phyloP scores from a whole-genome alignment of 2,113 vertebrate genomes.

The Climacteris rufus region DNA sequence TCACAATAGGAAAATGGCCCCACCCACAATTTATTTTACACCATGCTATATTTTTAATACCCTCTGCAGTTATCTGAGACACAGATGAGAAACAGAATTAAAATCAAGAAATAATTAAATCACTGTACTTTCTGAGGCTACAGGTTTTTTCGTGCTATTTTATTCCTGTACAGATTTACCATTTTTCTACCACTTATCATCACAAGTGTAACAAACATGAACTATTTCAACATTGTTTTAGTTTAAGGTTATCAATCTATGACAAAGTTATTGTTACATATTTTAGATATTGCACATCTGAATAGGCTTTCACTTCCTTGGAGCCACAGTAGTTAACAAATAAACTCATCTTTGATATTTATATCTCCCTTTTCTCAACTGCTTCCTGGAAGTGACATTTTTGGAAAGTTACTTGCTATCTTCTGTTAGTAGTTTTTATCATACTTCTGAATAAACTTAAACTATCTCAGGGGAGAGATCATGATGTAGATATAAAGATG shows the following conservation, averaged over 20 bases:
- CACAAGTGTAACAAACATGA: neutral
- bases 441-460: neutral
- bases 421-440: neutral
- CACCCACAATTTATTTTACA: neutral
- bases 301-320: neutral
- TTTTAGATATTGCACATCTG: neutral
- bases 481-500: neutral
- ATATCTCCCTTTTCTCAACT: neutral
- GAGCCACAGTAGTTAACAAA: neutral
- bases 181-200: neutral
- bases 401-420: neutral
- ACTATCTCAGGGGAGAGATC: neutral
- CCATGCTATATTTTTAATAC: neutral
- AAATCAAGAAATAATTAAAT: neutral
- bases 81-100: neutral
- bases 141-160: neutral
- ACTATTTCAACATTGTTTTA: neutral
- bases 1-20: neutral
- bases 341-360: neutral
- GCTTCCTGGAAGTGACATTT: neutral
- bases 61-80: neutral
- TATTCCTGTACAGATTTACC: neutral
- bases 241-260: neutral
- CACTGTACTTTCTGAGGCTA: neutral
- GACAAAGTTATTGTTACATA: neutral